Base-by-base conservation (phyloP, 2,888 invertebrate genomes). In the Matsumyia berberina region DNA sequence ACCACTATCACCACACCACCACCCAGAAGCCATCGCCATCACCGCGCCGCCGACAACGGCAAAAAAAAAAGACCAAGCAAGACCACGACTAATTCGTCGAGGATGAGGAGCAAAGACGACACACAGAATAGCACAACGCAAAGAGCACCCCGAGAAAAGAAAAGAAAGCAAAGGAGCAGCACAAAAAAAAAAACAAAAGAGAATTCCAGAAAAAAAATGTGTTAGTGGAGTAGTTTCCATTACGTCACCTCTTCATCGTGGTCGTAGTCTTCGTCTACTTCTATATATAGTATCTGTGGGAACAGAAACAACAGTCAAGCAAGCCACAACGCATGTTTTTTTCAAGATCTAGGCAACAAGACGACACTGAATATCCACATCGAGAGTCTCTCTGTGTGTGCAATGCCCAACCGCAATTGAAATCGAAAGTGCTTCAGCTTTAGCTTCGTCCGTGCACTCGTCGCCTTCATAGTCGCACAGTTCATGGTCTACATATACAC, bases 211-310 rank as follows among this genome's bases (percentile, higher is more conserved):
- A 91, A 90, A 90, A 91, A 91, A 91, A 91, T 91, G 91, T 91
- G 91, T 91, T 91, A 91, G 91, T 91, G 91, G 91, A 91, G 91
- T 91, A 91, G 91, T 90, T 91, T 90, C 88, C 90, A 91, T 91
- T 91, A 91, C 91, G 91, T 91, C 91, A 91, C 90, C 90, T 90
- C 88, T 87, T 87, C 77, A 44, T 53, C 62, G 37, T 49, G 55
- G 37, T 44, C 69, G 33, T 53, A 51, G 64, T 57, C 73, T 35
- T 58, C 66, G 37, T 60, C 66, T 67, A 67, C 8, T 42, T 58
- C 69, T 73, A 78, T 67, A 78, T 78, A 78, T 17, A 60, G 37
- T 78, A 57, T 73, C 73, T 51, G 67, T 81, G 74, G 62, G 74
- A 80, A 78, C 78, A 66, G 78, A 66, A 73, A 17, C 78, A 42